Conservation (phyloP, 2,888 invertebrate species). For the Argyra leucocephala region DNA sequence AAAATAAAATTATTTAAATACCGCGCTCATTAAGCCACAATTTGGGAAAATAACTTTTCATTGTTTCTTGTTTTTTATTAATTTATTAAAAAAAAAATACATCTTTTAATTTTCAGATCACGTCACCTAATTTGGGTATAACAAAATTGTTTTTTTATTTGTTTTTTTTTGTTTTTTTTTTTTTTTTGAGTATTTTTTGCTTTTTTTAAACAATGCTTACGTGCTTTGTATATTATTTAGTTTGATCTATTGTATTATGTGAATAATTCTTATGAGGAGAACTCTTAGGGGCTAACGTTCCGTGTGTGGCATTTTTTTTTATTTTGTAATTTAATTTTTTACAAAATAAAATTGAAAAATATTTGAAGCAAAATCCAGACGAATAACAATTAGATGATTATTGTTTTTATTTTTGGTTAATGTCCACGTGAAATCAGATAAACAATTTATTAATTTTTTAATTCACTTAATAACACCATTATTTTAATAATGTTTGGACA, state of each 20-base stretch:
- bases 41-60: background rate
- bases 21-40: background rate
- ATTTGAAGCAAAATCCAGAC: background rate
- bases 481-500: background rate
- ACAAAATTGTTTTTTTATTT: conserved; percentile 1
- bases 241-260: background rate
- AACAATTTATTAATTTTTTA: background rate
- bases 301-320: background rate
- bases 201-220: no score
- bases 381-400: background rate
- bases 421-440: background rate
- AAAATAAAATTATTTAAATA: background rate
- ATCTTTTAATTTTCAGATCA: conserved; percentile 10
- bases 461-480: no score
- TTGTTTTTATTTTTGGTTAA: background rate
- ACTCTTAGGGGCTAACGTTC: background rate
- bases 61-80: no score
- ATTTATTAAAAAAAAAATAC: no score
- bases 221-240: background rate
- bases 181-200: no score
- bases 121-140: conserved; percentile 8
- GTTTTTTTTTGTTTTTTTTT: conserved; percentile 1
- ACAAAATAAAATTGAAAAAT: background rate
- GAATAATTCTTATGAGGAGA: background rate
- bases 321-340: background rate